These are phyloP conservation scores for Acleris sparsana DNA, from an alignment of 2,888 invertebrate species.

Conservation along the genomic window DNA sequence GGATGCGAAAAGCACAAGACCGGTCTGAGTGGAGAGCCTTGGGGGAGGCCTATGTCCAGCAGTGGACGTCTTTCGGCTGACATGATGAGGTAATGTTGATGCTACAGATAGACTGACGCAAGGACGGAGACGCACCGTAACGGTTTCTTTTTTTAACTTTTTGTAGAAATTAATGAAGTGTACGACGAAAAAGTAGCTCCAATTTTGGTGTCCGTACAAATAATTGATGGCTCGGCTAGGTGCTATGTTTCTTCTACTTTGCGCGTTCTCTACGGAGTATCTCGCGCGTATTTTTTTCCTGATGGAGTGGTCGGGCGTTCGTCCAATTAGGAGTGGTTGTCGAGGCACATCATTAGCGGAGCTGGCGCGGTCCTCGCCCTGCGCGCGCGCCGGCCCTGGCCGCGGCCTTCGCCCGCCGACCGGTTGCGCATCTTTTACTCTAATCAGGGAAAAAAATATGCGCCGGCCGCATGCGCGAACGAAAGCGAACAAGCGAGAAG, in stretches of 20 bases:
- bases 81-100: too few species aligned
- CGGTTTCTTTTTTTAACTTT: too few species aligned
- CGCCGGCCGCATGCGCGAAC: slow-evolving; percentile 69
- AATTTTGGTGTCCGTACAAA: too few species aligned
- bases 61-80: too few species aligned
- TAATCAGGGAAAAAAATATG: slow-evolving; percentile 78
- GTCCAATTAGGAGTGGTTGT: slow-evolving; percentile 79
- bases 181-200: too few species aligned
- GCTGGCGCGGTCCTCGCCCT: slow-evolving; percentile 49
- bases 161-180: too few species aligned
- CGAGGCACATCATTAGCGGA: slow-evolving; percentile 77
- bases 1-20: too few species aligned
- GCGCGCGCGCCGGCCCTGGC: slow-evolving; percentile 62
- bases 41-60: too few species aligned
- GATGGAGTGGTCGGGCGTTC: slow-evolving; percentile 62
- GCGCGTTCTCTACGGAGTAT: slow-evolving; percentile 53
- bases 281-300: slow-evolving; percentile 66
- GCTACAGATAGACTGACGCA: too few species aligned
- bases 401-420: slow-evolving; percentile 76
- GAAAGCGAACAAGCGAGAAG: slow-evolving; percentile 75
- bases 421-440: slow-evolving; percentile 81
- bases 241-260: slow-evolving; percentile 48
- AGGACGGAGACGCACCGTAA: too few species aligned
- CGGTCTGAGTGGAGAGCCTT: too few species aligned
- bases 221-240: slow-evolving; percentile 26